Conservation (phyloP, 2,888 invertebrate species). For the Oasisia sp. region DNA sequence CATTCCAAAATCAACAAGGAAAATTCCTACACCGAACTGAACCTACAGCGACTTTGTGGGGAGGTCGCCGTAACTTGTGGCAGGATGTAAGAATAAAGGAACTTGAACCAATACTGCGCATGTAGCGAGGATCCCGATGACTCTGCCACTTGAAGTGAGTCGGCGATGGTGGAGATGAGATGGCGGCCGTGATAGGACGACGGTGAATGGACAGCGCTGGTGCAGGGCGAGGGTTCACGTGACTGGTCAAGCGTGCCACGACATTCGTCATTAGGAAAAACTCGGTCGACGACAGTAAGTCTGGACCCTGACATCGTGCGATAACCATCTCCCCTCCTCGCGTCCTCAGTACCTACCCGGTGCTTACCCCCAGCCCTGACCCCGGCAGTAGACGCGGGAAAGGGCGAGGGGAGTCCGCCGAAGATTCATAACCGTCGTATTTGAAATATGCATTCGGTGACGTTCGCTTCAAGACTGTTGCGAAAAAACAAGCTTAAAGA, state of each 20-base stretch:
- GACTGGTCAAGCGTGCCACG: neutral
- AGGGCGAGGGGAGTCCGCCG: too few relatives aligned
- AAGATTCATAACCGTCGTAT: neutral
- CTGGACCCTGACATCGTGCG: neutral
- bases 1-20: neutral
- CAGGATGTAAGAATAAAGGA: neutral
- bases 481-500: neutral
- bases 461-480: neutral
- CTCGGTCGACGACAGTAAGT: neutral
- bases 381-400: too few relatives aligned
- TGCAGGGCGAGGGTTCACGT: slow-evolving; percentile 10
- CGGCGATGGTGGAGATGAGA: slow-evolving; percentile 1
- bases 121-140: neutral
- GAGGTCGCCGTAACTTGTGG: neutral
- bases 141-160: neutral
- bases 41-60: neutral
- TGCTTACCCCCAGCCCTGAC: neutral
- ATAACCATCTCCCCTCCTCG: neutral
- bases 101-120: neutral
- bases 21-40: neutral
- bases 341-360: neutral
- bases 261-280: neutral
- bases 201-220: neutral
- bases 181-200: neutral
- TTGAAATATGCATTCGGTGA: neutral